Base-by-base conservation (phyloP, 2,797 vertebrate genomes). In the Acipenser transmontanus region DNA sequence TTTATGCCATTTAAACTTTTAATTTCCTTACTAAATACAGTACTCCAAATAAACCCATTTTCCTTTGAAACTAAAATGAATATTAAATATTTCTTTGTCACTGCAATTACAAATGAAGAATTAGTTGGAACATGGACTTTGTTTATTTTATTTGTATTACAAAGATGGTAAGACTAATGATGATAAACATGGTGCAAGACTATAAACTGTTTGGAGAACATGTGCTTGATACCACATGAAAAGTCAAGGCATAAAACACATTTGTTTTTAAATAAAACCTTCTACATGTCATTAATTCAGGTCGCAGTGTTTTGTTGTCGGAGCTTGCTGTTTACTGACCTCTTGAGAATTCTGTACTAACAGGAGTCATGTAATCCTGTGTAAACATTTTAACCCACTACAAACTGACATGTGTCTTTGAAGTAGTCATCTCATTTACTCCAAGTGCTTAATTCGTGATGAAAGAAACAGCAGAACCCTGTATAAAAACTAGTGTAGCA, bases 401-500 rank as follows among this genome's bases (percentile, higher is more conserved):
- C 64, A 66, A 66, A 69, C 65, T 49, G 64, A 59, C 48, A 60
- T 8, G 49, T 11, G 68, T 59, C 71, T 75, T 75, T 73, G 65
- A 75, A 71, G 71, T 62, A 47, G n/a, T 34, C 59, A 47, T 62
- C 62, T 56, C 64, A 47, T 68, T 70, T 49, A 73, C 52, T 54
- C 62, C 62, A 71, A 71, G 65, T 5, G 47, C 49, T 56, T 49
- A 47, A 61, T 52, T 54, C 47, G 14, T 50, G 70, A 65, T 64
- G 64, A 69, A 70, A 61, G 66, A 62, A 51, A 20, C 1, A 12
- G 60, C 20, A 61, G 10, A 52, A 56, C 7, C 59, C 47, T 7
- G 7, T 61, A 68, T 71, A 67, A 50, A 67, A 67, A 72, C 64
- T 3, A 69, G 74, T 77, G 72, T 74, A 65, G 52, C 73, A 68